Conservation (phyloP, 2,113 vertebrate species). For the Ursus arctos region DNA sequence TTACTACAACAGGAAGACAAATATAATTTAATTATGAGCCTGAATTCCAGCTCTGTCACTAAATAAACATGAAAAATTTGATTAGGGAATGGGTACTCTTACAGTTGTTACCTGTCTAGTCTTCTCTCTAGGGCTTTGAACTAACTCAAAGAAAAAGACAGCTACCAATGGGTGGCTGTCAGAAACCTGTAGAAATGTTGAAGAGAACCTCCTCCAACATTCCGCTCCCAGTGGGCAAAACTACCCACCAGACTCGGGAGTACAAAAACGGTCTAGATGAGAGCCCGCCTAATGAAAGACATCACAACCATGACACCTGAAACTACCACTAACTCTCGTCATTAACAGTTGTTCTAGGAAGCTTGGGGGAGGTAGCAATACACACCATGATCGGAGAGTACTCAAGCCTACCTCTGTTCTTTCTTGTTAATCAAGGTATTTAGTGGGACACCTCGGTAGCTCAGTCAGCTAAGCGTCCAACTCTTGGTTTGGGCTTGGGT, state of each 20-base stretch:
- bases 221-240: background rate
- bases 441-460: background rate
- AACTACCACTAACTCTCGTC: background rate
- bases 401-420: background rate
- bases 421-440: background rate
- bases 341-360: background rate
- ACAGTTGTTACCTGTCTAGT: background rate
- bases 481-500: background rate
- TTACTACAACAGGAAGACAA: background rate
- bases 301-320: background rate
- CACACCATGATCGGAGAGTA: background rate
- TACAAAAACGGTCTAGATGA: background rate
- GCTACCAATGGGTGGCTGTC: background rate
- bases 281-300: background rate
- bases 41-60: slow-evolving; percentile 31
- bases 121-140: background rate
- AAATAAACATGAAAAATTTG: slow-evolving; percentile 41
- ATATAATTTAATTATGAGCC: background rate
- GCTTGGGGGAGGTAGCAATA: background rate
- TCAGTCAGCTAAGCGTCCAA: background rate
- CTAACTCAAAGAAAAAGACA: background rate
- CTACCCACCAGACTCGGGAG: background rate
- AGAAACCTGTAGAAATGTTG: background rate
- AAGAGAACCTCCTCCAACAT: background rate
- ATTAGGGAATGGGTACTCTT: background rate